Percentiles rank a stretch among this genome's conserved stretches.
Conservation (phyloP, 2,888 invertebrate species). For the Limnephilus marmoratus region DNA sequence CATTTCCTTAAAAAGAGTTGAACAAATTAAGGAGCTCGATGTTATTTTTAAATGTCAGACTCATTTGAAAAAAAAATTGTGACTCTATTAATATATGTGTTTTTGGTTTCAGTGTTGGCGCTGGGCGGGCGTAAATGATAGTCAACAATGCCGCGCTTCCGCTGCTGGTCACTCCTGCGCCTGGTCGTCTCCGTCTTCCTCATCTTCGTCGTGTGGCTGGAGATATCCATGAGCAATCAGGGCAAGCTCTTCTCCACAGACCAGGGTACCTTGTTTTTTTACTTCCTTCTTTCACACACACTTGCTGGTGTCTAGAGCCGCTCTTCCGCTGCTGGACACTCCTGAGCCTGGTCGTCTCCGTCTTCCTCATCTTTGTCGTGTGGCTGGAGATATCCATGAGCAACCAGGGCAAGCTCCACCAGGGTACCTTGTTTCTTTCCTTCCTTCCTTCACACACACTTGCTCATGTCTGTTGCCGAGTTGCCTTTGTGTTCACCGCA, state of each 20-base stretch:
- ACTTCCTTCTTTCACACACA: neutral
- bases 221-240: constrained; percentile 69
- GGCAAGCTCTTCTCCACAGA: constrained; percentile 55
- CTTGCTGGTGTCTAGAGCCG: constrained; percentile 67
- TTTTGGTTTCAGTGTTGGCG: neutral
- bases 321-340: constrained; percentile 74
- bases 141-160: constrained; percentile 71
- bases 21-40: too few species aligned
- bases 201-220: constrained; percentile 74
- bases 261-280: constrained; percentile 40
- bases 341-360: constrained; percentile 72
- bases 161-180: constrained; percentile 74
- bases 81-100: neutral
- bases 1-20: too few species aligned
- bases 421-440: constrained; percentile 38
- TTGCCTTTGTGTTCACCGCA: too few species aligned
- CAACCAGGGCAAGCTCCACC: constrained; percentile 59
- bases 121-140: neutral
- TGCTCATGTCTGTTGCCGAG: too few species aligned
- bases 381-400: constrained; percentile 73
- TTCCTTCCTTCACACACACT: neutral
- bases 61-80: too few species aligned
- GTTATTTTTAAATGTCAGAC: too few species aligned
- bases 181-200: constrained; percentile 73
- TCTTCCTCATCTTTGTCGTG: constrained; percentile 73